phyloP scores from a whole-genome alignment of 2,113 vertebrate species.

The Daphoenositta chrysoptera region DNA sequence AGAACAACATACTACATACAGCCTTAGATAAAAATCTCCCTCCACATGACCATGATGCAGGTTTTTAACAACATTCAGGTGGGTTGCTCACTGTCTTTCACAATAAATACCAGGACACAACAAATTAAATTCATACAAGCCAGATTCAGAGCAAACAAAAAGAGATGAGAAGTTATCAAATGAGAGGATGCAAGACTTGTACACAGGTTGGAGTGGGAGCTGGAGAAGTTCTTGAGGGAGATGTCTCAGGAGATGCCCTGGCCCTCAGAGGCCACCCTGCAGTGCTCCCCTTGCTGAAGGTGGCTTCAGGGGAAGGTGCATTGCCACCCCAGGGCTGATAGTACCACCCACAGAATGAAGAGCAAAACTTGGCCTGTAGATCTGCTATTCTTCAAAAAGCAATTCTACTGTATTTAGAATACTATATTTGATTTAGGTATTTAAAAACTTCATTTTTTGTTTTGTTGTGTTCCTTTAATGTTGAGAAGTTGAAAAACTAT shows the following conservation, averaged over 20 bases:
- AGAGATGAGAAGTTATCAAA: not conserved
- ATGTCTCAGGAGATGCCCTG: not conserved
- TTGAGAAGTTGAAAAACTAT: not conserved
- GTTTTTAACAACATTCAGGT: not conserved
- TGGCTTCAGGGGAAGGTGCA: not conserved
- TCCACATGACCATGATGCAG: not conserved
- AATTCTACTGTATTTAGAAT: not conserved
- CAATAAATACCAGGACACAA: not conserved
- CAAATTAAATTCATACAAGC: accelerated
- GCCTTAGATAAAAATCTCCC: not conserved
- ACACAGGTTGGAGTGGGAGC: not conserved
- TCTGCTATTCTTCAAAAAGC: not conserved
- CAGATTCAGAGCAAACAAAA: not conserved
- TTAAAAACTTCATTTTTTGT: not conserved
- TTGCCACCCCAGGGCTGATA: not conserved
- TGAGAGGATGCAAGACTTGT: not conserved
- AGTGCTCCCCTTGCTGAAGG: not conserved
- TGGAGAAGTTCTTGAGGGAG: not conserved
- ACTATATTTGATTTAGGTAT: not conserved
- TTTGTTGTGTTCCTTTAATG: not conserved
- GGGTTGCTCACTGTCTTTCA: not conserved
- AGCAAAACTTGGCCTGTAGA: not conserved
- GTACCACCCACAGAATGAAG: not conserved
- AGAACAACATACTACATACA: not conserved
- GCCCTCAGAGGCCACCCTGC: not conserved